Evolutionary conservation across 2,888 invertebrate species (phyloP).

Genomic region (Holacanthella duospinosa): DNA sequence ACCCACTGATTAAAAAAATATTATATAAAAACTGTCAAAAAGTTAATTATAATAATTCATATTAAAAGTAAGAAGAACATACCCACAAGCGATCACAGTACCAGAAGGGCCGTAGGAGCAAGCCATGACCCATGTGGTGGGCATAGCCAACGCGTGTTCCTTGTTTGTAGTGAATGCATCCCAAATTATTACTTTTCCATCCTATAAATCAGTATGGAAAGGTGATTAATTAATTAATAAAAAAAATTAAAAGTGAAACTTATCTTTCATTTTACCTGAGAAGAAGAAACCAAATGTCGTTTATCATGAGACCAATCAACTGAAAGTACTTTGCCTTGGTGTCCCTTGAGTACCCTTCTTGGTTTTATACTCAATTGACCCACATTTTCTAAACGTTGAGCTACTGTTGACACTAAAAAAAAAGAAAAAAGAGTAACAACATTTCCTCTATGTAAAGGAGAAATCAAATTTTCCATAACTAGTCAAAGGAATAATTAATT

Average conservation of each 20-base stretch:
- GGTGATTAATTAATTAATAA: constrained; percentile 6
- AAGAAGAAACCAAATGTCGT: constrained; percentile 89
- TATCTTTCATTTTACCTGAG: constrained; percentile 58
- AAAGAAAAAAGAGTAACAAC: too few relatives aligned
- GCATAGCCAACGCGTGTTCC: constrained; percentile 92
- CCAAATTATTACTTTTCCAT: constrained; percentile 97
- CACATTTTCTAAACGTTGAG: constrained; percentile 80
- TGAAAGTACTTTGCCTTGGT: constrained; percentile 95
- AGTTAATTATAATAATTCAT: neutral
- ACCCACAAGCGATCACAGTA: constrained; percentile 88
- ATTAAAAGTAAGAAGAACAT: constrained; percentile 28
- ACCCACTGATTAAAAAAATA: constrained; percentile 55
- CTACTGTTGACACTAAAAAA: constrained; percentile 77
- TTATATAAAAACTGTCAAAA: neutral
- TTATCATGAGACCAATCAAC: constrained; percentile 96
- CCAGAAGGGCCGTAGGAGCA: constrained; percentile 94
- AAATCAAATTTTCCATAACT: too few relatives aligned
- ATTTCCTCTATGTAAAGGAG: too few relatives aligned
- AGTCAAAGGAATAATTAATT: too few relatives aligned
- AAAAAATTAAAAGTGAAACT: neutral
- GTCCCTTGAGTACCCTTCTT: constrained; percentile 87
- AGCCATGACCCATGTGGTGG: constrained; percentile 96
- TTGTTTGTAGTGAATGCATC: constrained; percentile 95
- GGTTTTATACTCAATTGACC: constrained; percentile 85
- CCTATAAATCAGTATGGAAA: constrained; percentile 50